phyloP scores from a whole-genome alignment of 2,797 vertebrate genomes.

The Sternarchorhynchus goeldii region DNA sequence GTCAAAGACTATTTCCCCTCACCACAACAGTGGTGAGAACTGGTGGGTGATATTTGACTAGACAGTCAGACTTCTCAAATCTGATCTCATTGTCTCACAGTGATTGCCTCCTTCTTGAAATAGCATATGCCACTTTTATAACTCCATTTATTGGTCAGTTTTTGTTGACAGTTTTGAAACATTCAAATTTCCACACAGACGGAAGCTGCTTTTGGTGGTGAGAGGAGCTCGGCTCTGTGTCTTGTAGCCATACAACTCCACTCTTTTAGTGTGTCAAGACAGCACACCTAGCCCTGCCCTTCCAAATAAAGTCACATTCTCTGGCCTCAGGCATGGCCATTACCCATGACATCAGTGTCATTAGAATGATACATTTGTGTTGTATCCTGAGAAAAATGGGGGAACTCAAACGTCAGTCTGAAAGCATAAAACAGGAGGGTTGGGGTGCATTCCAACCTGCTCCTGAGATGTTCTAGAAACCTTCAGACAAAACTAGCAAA shows the following conservation, averaged over 20 bases:
- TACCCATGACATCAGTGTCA: constrained; percentile 57
- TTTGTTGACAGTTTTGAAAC: constrained; percentile 60
- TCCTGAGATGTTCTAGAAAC: constrained; percentile 53
- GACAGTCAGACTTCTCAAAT: constrained; percentile 28
- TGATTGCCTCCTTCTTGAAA: constrained; percentile 65
- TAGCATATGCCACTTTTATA: constrained; percentile 60
- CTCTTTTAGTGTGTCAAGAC: constrained; percentile 20
- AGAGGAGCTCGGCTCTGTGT: constrained; percentile 15
- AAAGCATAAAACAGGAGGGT: constrained; percentile 71
- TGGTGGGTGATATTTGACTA: constrained; percentile 2
- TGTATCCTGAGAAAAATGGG: constrained; percentile 82
- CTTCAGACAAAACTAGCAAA: constrained; percentile 44
- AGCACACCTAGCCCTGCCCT: constrained; percentile 31
- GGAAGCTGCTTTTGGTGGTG: constrained; percentile 19
- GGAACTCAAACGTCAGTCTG: constrained; percentile 77
- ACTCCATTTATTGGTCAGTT: constrained; percentile 45
- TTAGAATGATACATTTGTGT: constrained; percentile 74
- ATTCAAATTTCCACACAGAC: constrained; percentile 17
- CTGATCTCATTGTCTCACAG: constrained; percentile 68
- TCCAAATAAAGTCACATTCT: constrained; percentile 69
- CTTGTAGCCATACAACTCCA: constrained; percentile 29
- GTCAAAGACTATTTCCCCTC: constrained; percentile 39
- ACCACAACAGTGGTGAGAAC: constrained; percentile 11
- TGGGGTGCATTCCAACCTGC: constrained; percentile 63
- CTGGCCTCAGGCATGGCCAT: constrained; percentile 77